Evolutionary conservation across 2,113 vertebrate species (phyloP).

Genomic region (Passer domesticus): DNA sequence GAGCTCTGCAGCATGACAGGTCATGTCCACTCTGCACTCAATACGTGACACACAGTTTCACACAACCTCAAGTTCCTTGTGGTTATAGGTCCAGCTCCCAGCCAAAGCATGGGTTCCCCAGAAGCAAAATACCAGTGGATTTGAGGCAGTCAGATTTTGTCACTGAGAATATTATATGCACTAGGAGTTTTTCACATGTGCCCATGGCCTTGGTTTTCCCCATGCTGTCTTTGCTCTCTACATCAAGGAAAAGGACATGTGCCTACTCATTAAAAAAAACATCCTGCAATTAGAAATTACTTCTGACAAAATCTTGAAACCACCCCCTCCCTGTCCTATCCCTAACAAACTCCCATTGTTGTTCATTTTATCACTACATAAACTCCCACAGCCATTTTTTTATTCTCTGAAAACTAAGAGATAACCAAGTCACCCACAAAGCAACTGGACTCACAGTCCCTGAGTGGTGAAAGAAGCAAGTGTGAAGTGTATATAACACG

Average conservation of each 20-base stretch:
- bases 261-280: constrained; percentile 54
- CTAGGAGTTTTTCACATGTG: not conserved
- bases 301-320: constrained; percentile 48
- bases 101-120: not conserved
- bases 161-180: not conserved
- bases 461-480: constrained; percentile 56
- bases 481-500: constrained; percentile 57
- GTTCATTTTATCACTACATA: constrained; percentile 19
- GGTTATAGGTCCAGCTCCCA: not conserved
- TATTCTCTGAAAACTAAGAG: constrained; percentile 45
- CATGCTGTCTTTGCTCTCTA: not conserved
- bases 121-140: not conserved
- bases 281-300: constrained; percentile 51
- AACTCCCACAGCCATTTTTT: constrained; percentile 9
- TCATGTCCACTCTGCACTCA: not conserved
- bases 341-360: constrained; percentile 43
- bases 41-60: not conserved
- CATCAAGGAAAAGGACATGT: constrained; percentile 40
- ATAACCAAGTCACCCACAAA: not conserved
- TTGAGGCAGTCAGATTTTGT: not conserved
- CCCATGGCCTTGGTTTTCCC: not conserved
- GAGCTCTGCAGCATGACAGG: not conserved
- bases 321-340: constrained; percentile 32
- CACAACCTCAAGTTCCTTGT: not conserved
- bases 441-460: not conserved